Percentiles rank a stretch among this genome's conserved stretches.
These are phyloP conservation scores for Cheirogaleus medius DNA, from an alignment of 2,113 vertebrate genomes.

Conservation along the genomic window DNA sequence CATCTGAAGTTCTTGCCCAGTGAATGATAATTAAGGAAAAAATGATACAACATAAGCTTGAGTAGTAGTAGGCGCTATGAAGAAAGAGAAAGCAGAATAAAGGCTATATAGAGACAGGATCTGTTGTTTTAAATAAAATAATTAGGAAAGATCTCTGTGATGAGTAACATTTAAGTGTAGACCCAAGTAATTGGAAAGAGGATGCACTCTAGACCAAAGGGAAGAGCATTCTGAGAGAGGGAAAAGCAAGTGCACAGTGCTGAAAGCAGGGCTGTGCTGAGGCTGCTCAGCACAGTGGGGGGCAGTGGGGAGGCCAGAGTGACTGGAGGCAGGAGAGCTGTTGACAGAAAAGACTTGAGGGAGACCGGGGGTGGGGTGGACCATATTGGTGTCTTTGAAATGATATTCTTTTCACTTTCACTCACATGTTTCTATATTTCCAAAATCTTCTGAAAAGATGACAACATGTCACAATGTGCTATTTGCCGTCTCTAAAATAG, in stretches of 20 bases:
- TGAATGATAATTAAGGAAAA: not conserved
- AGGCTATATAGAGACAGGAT: not conserved
- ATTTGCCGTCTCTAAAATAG: not conserved
- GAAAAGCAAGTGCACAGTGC: not conserved
- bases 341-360: not conserved
- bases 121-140: not conserved
- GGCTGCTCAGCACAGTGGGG: too few species aligned
- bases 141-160: not conserved
- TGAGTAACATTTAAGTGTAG: not conserved
- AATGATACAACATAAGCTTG: not conserved
- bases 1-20: not conserved
- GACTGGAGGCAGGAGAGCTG: not conserved
- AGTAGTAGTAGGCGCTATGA: not conserved
- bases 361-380: rapidly evolving
- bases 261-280: not conserved
- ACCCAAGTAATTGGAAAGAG: not conserved
- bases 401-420: not conserved
- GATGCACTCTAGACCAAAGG: not conserved
- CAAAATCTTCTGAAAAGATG: not conserved
- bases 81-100: not conserved
- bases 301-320: not conserved
- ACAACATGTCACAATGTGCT: not conserved
- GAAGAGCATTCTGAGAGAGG: not conserved
- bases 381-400: not conserved
- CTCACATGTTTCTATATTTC: not conserved